A percentile compares a stretch with the other conserved stretches of the same genome.
Evolutionary conservation across 2,797 vertebrate species (phyloP).

Genomic region (Sylvilagus floridanus): DNA sequence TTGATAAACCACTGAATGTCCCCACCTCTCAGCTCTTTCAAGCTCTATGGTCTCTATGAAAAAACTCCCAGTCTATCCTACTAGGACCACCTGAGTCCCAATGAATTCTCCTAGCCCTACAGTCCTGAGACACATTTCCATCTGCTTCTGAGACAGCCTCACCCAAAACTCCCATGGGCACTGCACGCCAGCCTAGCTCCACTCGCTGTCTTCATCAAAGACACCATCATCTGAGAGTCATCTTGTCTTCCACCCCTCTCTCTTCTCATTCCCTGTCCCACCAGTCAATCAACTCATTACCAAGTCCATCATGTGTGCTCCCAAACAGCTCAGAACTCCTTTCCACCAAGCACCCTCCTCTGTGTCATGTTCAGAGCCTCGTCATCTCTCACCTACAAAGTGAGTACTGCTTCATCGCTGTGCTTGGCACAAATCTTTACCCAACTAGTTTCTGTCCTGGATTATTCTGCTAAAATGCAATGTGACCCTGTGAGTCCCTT

Average conservation of each 20-base stretch:
- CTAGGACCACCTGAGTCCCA: background rate
- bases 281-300: background rate
- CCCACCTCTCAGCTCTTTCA: background rate
- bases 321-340: background rate
- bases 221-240: background rate
- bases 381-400: background rate
- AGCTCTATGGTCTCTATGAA: background rate
- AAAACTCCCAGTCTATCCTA: background rate
- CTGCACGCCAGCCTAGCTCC: background rate
- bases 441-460: background rate
- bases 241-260: background rate
- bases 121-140: background rate
- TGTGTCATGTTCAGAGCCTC: background rate
- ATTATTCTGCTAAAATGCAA: background rate
- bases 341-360: background rate
- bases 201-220: background rate
- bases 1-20: background rate
- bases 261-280: conserved; percentile 1
- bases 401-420: background rate
- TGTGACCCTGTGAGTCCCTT: background rate
- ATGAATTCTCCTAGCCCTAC: background rate
- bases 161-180: background rate
- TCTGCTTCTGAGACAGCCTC: background rate
- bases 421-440: background rate
- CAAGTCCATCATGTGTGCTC: background rate